Conservation (phyloP, 2,888 invertebrate genomes). For the Hirtodrosophila alboralis region DNA sequence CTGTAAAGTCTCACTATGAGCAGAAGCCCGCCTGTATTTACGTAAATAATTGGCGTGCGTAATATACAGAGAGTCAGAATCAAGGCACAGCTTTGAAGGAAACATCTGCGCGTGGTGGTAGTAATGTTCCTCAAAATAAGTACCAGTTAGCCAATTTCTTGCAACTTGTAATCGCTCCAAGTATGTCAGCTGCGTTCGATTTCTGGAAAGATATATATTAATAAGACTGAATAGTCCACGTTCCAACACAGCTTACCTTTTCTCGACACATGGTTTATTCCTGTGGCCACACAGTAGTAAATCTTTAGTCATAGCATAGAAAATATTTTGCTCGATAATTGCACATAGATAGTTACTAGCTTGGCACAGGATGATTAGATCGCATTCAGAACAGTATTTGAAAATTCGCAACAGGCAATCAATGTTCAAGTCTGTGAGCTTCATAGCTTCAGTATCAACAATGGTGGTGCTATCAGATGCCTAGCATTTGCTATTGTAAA, state of each 20-base stretch:
- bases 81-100: slow-evolving; percentile 86
- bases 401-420: slow-evolving; percentile 85
- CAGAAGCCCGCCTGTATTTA: slow-evolving; percentile 71
- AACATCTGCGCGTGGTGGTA: slow-evolving; percentile 84
- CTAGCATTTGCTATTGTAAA: slow-evolving; percentile 3
- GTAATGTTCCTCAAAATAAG: slow-evolving; percentile 84
- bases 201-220: slow-evolving; percentile 57
- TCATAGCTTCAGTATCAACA: slow-evolving; percentile 32
- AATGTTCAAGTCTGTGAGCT: slow-evolving; percentile 75
- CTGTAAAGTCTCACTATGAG: slow-evolving; percentile 80
- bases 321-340: slow-evolving; percentile 84
- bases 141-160: slow-evolving; percentile 86
- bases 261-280: slow-evolving; percentile 61
- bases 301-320: slow-evolving; percentile 77
- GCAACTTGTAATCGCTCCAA: slow-evolving; percentile 81
- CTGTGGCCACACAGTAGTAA: slow-evolving; percentile 82
- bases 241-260: slow-evolving; percentile 56
- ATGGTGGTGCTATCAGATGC: background rate
- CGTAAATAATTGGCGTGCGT: slow-evolving; percentile 84
- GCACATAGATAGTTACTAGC: slow-evolving; percentile 85
- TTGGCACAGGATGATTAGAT: slow-evolving; percentile 85
- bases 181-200: slow-evolving; percentile 75
- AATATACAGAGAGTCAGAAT: slow-evolving; percentile 85
- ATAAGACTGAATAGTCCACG: background rate
- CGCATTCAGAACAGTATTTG: slow-evolving; percentile 85